Conservation (phyloP, 2,888 invertebrate species). For the Agapetus fuscipes region DNA sequence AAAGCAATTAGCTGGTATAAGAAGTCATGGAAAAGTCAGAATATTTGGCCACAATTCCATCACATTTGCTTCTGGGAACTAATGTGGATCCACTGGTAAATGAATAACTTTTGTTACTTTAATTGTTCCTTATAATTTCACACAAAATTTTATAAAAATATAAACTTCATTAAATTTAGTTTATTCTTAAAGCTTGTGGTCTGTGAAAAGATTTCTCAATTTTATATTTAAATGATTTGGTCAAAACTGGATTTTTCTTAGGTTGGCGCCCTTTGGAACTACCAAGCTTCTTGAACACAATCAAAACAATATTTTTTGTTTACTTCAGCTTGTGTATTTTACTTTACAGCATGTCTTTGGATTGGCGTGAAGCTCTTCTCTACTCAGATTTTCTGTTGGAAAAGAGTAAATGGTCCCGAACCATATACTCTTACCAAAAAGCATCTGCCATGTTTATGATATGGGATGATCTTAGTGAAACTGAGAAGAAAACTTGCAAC, state of each 20-base stretch:
- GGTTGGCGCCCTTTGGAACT: too few relatives aligned
- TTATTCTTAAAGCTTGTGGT: too few relatives aligned
- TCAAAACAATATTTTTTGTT: too few relatives aligned
- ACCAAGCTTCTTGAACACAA: too few relatives aligned
- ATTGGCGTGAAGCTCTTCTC: conserved; percentile 68
- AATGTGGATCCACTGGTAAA: conserved; percentile 78
- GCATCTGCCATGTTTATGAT: conserved; percentile 75
- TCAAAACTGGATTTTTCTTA: too few relatives aligned
- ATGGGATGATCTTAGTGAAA: conserved; percentile 38
- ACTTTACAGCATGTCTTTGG: conserved; percentile 49
- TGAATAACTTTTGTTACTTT: conserved; percentile 10
- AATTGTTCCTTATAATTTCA: too few relatives aligned
- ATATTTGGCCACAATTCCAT: conserved; percentile 84
- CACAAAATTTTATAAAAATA: too few relatives aligned
- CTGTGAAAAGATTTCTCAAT: too few relatives aligned
- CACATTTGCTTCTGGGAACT: conserved; percentile 93
- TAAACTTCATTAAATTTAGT: too few relatives aligned
- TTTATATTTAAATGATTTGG: too few relatives aligned
- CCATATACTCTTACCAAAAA: conserved; percentile 85
- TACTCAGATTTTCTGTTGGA: conserved; percentile 63
- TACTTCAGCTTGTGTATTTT: too few relatives aligned
- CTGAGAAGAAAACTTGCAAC: conserved; percentile 47
- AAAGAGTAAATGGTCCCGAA: conserved; percentile 85
- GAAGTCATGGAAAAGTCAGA: conserved; percentile 71
- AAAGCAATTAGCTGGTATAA: conserved; percentile 66